Conservation (phyloP, 2,888 invertebrate species). For the Thelaira solivaga region DNA sequence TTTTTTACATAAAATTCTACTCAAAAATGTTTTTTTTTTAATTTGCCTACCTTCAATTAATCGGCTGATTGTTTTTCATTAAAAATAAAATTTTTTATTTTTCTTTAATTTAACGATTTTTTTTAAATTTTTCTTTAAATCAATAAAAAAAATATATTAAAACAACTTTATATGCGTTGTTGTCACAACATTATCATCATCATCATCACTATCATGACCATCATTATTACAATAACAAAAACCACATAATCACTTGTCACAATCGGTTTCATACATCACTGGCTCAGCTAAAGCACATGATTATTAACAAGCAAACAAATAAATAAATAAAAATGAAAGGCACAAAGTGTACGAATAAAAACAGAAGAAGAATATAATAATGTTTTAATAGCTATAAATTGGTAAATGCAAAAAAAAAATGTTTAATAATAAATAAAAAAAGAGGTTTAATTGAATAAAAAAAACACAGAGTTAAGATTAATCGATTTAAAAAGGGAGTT, state of each 20-base stretch:
- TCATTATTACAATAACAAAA: no score
- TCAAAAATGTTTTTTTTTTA: no score
- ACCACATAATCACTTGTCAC: constrained; percentile 24
- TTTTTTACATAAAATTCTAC: no score
- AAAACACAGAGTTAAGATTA: neutral
- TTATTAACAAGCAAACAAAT: no score
- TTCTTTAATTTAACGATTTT: no score
- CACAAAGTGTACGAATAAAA: constrained; percentile 51
- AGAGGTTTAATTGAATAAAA: constrained; percentile 8
- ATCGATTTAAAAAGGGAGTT: neutral
- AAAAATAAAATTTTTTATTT: no score
- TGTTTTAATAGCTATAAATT: constrained; percentile 38
- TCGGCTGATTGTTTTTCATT: no score
- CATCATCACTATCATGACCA: neutral
- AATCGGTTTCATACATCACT: constrained; percentile 56
- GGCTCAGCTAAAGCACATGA: constrained; percentile 56
- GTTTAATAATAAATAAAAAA: constrained; percentile 33
- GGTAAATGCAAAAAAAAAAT: constrained; percentile 30
- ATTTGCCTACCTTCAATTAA: no score
- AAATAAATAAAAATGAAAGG: constrained; percentile 20
- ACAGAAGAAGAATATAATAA: constrained; percentile 6
- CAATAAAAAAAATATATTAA: neutral
- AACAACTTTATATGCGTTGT: no score
- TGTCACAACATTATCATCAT: no score
- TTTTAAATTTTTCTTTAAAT: no score